Base-by-base conservation (phyloP, 1,140 invertebrate genomes). In the Dolichoris vasculosae region DNA sequence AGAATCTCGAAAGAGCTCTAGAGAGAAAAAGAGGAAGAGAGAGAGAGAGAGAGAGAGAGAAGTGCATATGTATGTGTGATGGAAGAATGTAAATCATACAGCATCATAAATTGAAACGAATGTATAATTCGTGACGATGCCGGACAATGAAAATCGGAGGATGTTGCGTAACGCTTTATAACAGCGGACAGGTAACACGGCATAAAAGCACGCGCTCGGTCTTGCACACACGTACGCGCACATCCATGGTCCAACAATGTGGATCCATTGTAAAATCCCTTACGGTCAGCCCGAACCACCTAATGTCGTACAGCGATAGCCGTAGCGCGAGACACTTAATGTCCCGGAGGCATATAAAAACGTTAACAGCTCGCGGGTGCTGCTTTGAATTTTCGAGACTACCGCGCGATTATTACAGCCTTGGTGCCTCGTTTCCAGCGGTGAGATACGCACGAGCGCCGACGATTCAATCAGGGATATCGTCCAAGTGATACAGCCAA, bases 101-200 rank as follows among this genome's bases (percentile, higher is more conserved):
- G 84, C 73, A 64, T 86, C 84, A 82, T 86, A 86, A 86, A 86
- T 82, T 82, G 84, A 86, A 86, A 86, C 38, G 84, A 86, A 86
- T 86, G 87, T 87, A 89, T 88, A 89, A 89, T 89, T 89, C 86
- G 89, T 89, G 84, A 86, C 79, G 84, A 88, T 86, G 85, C 85
- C 85, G 88, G 89, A 89, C 89, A 89, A 88, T 89, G 87, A 87
- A 77, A 87, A 88, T 87, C 82, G 87, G 87, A 86, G 82, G 82
- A 86, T 86, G 84, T 89, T 88, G 87, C 86, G 88, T 87, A 89
- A 89, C 86, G 84, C 80, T 78, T 86, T 69, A 78, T 87, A 80
- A 78, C 69, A 71, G 80, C 86, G 77, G 87, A 89, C 88, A 88
- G 86, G 87, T 89, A 86, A 73, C 82, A 77, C 32, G 75, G 82